Evolutionary conservation across 2,888 invertebrate species (phyloP).

Genomic region (Lasioglossum marginatum): DNA sequence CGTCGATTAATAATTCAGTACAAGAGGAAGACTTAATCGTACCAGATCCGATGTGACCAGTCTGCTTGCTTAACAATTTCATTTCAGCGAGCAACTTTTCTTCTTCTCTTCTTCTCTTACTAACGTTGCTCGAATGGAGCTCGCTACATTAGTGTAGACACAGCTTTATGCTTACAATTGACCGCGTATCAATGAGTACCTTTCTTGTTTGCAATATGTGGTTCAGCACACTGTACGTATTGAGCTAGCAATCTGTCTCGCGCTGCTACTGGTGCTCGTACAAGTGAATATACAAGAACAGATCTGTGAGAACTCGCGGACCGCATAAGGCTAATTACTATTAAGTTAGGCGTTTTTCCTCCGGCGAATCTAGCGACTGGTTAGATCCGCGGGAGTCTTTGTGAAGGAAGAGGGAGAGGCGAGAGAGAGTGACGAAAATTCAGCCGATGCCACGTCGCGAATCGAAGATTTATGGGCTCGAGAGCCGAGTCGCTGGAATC

Average conservation of each 20-base stretch:
- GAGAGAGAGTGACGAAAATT: constrained; percentile 65
- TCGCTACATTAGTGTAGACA: not conserved
- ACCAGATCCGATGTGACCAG: too few relatives aligned
- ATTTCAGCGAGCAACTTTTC: not conserved
- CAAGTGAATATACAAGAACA: not conserved
- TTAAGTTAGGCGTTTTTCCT: not conserved
- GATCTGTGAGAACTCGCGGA: not conserved
- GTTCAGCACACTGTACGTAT: not conserved
- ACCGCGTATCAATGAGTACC: not conserved
- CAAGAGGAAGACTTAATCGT: not conserved
- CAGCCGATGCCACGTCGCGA: constrained; percentile 56
- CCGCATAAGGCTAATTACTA: not conserved
- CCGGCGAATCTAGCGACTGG: not conserved
- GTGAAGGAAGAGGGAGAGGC: not conserved
- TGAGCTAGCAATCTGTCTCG: not conserved
- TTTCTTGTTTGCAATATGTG: not conserved
- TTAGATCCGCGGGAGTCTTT: not conserved
- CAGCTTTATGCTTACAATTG: not conserved
- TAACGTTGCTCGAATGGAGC: not conserved
- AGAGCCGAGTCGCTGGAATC: constrained; percentile 54
- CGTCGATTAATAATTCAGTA: not conserved
- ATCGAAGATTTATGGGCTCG: constrained; percentile 66
- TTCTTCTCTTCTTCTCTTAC: too few relatives aligned
- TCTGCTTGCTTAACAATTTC: not conserved
- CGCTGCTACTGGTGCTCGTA: not conserved